Base-by-base conservation (phyloP, 53 echinoderm and acorn worm species). In the Paracentrotus lividus region DNA sequence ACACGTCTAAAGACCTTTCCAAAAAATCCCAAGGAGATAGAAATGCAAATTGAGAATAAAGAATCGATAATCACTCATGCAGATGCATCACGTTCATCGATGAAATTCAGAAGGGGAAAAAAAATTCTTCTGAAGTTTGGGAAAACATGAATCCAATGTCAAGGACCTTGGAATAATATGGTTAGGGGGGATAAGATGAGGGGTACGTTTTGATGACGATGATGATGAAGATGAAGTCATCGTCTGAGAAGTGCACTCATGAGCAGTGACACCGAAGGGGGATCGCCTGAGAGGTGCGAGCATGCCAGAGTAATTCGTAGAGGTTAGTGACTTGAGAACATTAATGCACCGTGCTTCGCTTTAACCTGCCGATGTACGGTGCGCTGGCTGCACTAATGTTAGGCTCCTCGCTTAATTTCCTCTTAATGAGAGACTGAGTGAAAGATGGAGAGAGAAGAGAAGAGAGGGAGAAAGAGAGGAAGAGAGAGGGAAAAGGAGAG, bases 321-420 rank as follows among this genome's bases (percentile, higher is more conserved):
- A 86, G 86, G 86, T 86, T 86, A 86, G 56, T 86, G 86, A 86
- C 86, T 55, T 56, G n/a, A 36, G 55, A 86, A 86, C 86, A 86
- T 86, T 55, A 86, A 86, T 86, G 57, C 34, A 24, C 45, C 47
- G 2, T 40, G 76, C 10, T 33, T n/a, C 69, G 6, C 36, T n/a
- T 26, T 27, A 45, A n/a, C 27, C 81, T 45, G 18, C 42, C 26
- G 47, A 38, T 44, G 81, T 81, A 47, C 81, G 16, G 18, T 29
- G 32, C 27, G 47, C 43, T 42, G n/a, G 77, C 42, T 81, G 81
- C 81, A 81, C 81, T 81, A 81, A 81, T 81, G 81, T 34, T 81
- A 26, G 81, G 26, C 24, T 44, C n/a, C n/a, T 81, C 72, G 47
- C 47, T 81, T 81, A 49, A 81, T 81, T 81, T 81, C 81, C 81